Evolutionary conservation across 2,888 invertebrate species (phyloP), one percentile per base, ranked within the genome.

Genomic region (Lutraria lutraria): DNA sequence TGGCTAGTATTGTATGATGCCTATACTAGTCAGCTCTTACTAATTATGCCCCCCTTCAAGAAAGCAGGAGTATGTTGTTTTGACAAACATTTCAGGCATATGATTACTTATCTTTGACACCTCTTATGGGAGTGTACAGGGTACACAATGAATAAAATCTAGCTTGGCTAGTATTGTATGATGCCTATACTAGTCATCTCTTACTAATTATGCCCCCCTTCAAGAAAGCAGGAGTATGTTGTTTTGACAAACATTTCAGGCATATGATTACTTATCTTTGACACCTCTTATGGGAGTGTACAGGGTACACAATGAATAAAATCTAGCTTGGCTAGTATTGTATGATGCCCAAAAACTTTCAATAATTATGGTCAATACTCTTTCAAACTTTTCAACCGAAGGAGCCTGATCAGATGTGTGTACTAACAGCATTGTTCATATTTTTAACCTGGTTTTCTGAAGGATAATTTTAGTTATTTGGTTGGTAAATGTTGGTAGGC

Each of bases 251-350:
- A n/a, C n/a, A n/a, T n/a, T n/a, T n/a, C n/a, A 52, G 88, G 87
- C 88, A 86, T 43, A 90, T 90, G 90, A 90, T 88, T 90, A 88
- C 83, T 52, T 81, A 31, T 79, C 43, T 84, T 72, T 90, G 90
- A 90, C 88, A 90, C 88, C 88, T 90, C 90, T 90, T 88, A 88
- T 90, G 88, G 90, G 90, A 90, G 90, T 90, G 86, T 83, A 81
- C 56, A 54, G 43, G 29, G 54, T 80, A 81, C 81, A 88, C 90
- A 87, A 54, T 90, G 90, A 90, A 90, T 88, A 88, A 54, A 88
- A 86, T 29, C 90, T 88, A 90, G 90, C 90, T 90, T 90, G 68
- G 88, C 88, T 88, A 88, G 90, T 90, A 88, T 29, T 16, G 31
- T 85, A 86, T 90, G 90, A 90, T 90, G 90, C 88, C 87, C 0